phyloP scores from a whole-genome alignment of 2,888 invertebrate species.

The Gastracanthus pulcherrimus region DNA sequence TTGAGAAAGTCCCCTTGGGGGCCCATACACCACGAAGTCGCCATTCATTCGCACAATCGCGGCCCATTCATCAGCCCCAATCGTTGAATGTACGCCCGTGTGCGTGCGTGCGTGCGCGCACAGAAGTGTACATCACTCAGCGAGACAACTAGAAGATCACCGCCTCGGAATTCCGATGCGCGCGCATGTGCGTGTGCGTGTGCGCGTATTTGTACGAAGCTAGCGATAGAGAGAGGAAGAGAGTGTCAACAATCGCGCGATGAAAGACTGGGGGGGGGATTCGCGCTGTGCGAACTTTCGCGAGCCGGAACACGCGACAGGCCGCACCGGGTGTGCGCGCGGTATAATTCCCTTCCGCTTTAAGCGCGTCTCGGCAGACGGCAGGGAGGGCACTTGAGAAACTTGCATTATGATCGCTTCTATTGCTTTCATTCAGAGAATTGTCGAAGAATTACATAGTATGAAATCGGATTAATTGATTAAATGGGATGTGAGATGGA shows the following conservation, averaged over 20 bases:
- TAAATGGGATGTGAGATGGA: no score
- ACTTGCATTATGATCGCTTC: background rate
- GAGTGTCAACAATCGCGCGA: constrained; percentile 11
- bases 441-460: no score
- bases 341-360: no score
- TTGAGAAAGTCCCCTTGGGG: constrained; percentile 39
- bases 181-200: background rate
- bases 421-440: no score
- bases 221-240: background rate
- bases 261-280: background rate
- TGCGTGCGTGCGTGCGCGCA: background rate
- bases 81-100: background rate
- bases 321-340: no score
- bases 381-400: background rate
- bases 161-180: background rate
- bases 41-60: constrained; percentile 25
- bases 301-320: no score
- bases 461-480: no score
- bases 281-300: background rate
- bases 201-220: no score
- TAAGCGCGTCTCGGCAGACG: no score
- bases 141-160: constrained; percentile 40
- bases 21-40: no score
- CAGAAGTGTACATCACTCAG: no score
- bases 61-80: constrained; percentile 26